Base-by-base conservation (phyloP, 2,888 invertebrate species). In the Melanostoma mellinum region DNA sequence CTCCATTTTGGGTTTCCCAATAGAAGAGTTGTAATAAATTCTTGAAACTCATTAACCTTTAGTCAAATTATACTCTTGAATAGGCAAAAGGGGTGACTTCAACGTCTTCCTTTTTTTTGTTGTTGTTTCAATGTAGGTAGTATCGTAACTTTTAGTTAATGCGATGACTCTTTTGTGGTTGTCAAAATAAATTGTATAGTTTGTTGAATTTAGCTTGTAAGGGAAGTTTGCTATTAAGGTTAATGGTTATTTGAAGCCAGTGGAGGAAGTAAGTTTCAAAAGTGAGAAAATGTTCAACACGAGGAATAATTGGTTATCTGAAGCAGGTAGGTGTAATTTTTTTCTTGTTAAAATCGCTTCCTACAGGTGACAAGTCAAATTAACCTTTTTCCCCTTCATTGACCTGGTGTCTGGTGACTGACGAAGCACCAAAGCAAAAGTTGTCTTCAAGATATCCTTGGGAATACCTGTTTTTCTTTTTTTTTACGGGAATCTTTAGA, bases 41-140 rank as follows among this genome's bases (percentile, higher is more conserved):
- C 56, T 69, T 74, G 74, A 50, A 53, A 69, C 63, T 71, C 61
- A 80, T 75, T 80, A 35, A 80, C 63, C 63, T 75, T 79, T 75
- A 56, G 33, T 52, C 69, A 65, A 69, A 75, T 74, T 69, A 56
- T 10, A 63, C 68, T 56, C 74, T 44, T 61, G 55, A 79, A 74
- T 79, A 73, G 60, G 10, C 40, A 35, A 60, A 30, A 42, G 50
- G 35, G 32, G 9, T 44, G 50, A 20, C 6, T 56, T 46, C 36
- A 40, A 44, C 38, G 38, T 48, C 65, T 35, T 50, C 5, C 50
- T 9, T 10, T 36, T 33, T 4, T 10, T 56, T 20, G 20, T 20
- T 20, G 20, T 20, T 20, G 20, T 20, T 20, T 20, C 20, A 20
- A 20, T 20, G 20, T 20, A 20, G 20, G 36, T 6, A 74, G 30